Conservation (phyloP, 2,797 vertebrate species). For the Darevskia mixta region DNA sequence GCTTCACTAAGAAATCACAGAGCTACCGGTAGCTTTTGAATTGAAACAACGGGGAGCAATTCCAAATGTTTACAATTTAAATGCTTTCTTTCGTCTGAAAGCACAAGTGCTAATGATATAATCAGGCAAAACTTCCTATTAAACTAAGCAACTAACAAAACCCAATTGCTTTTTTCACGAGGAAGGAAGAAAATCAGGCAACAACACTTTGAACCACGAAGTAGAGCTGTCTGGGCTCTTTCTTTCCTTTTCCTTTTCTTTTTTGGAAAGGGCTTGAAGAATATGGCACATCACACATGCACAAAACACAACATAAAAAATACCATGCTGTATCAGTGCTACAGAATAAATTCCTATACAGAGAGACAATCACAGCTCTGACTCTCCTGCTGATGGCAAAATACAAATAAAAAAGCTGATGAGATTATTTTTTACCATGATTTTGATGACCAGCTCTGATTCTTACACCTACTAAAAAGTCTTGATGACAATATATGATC, state of each 20-base stretch:
- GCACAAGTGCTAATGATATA: background rate
- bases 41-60: conserved; percentile 45
- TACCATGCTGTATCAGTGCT: background rate
- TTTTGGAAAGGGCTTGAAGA: background rate
- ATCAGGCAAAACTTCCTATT: background rate
- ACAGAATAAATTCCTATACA: background rate
- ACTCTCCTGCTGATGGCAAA: conserved; percentile 11
- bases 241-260: background rate
- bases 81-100: conserved; percentile 32
- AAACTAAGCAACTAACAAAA: conserved; percentile 40
- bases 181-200: background rate
- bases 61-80: conserved; percentile 30
- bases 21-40: conserved; percentile 19
- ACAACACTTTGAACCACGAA: background rate
- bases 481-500: conserved; percentile 62
- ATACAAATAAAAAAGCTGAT: conserved; percentile 20
- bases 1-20: conserved; percentile 37
- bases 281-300: background rate
- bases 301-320: background rate
- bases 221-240: background rate
- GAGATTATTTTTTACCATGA: conserved; percentile 58
- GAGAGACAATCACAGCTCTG: conserved; percentile 7
- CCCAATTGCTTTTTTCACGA: background rate
- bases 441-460: conserved; percentile 59
- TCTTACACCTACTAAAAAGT: conserved; percentile 47